Evolutionary conservation across 2,797 vertebrate species (phyloP), one percentile per base, ranked within the genome.

Genomic region (Pogonophryne albipinna): DNA sequence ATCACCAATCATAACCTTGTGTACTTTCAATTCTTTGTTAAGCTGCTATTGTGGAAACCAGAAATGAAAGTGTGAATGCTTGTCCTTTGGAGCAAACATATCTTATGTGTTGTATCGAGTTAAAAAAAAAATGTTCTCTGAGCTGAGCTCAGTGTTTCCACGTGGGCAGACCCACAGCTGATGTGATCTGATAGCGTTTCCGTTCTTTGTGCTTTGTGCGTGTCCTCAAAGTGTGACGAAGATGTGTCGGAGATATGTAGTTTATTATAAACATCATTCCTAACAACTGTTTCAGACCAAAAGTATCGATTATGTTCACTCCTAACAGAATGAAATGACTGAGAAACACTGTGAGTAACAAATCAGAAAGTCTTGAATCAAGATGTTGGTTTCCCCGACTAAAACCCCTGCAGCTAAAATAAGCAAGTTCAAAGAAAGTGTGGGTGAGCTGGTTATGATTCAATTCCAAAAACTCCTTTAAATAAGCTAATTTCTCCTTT

Each of bases 341-440:
- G 4, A 6, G 14, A 53, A 66, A 38, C 23, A 79, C 5, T 7
- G 9, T 15, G 49, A 52, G 27, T 19, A 42, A n/a, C 14, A 60
- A 19, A 47, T 20, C 10, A n/a, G 14, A 51, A 3, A 46, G 16
- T 66, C 38, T 76, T 61, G 76, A 23, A 6, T 47, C 45, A 27
- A 68, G 47, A 38, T 31, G 38, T 53, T 71, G 66, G 62, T 84
- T 89, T 86, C 78, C 85, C 83, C 41, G 10, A 79, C 80, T 52
- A 82, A 85, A 92, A 84, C 47, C 58, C 76, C 72, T 12, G 27
- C 11, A 3, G 68, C 89, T 94, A 93, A 89, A 91, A 85, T 90
- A 91, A 93, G 82, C 34, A 46, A 11, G 1, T 81, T 92, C 87
- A 90, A 82, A 86, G 78, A 85, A 91, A 91, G 85, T 73, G 92